A percentile compares a stretch with the other conserved stretches of the same genome.
These are phyloP conservation scores for Cacoxenus indagator DNA, from an alignment of 2,888 invertebrate species.

Conservation along the genomic window DNA sequence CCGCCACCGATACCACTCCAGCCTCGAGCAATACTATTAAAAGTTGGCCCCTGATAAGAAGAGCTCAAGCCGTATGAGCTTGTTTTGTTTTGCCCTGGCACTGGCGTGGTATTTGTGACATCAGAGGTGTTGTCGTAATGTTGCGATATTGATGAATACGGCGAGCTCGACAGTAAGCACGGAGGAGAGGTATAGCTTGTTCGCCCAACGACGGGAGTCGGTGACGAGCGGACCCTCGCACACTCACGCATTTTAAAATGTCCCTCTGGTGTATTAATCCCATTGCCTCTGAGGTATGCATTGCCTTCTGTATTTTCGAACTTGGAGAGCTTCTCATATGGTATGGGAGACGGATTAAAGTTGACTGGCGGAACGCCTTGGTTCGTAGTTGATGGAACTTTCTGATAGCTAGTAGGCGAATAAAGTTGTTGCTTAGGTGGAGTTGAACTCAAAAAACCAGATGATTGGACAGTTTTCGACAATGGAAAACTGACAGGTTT, in stretches of 20 bases:
- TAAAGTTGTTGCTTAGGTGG: slow-evolving; percentile 48
- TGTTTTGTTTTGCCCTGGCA: slow-evolving; percentile 4
- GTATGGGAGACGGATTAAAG: slow-evolving; percentile 66
- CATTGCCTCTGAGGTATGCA: background rate
- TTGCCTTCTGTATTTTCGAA: slow-evolving; percentile 52
- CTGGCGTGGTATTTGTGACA: slow-evolving; percentile 20
- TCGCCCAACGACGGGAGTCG: slow-evolving; percentile 38
- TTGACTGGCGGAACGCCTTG: slow-evolving; percentile 47
- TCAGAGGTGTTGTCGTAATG: slow-evolving; percentile 27
- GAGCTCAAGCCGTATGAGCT: slow-evolving; percentile 3
- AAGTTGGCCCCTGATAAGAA: slow-evolving; percentile 72
- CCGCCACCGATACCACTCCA: slow-evolving; percentile 73
- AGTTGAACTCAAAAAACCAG: slow-evolving; percentile 23
- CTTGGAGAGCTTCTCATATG: slow-evolving; percentile 66
- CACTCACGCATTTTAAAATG: slow-evolving; percentile 27
- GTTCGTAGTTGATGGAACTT: slow-evolving; percentile 37
- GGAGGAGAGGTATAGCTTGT: background rate
- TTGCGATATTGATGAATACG: slow-evolving; percentile 30
- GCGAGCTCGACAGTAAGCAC: slow-evolving; percentile 23
- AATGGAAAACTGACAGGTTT: slow-evolving; percentile 29
- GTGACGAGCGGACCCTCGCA: slow-evolving; percentile 52
- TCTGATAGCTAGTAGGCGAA: slow-evolving; percentile 51
- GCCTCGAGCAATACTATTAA: slow-evolving; percentile 87
- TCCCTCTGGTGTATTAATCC: slow-evolving; percentile 20
- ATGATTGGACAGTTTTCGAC: background rate